These are phyloP conservation scores for Dasyurus viverrinus DNA, from an alignment of 2,113 vertebrate genomes.

Conservation along the genomic window DNA sequence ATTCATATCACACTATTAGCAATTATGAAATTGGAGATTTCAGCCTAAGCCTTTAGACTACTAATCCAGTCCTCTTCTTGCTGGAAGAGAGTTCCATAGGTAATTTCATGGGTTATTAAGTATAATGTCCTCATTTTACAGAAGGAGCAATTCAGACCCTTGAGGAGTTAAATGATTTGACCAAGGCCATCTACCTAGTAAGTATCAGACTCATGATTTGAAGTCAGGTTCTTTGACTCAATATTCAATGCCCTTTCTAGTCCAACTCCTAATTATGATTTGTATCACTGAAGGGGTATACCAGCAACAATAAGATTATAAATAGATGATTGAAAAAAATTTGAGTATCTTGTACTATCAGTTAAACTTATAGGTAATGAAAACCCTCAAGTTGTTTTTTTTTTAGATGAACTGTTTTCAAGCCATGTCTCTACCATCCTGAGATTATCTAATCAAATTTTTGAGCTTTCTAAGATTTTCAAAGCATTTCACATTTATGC, in stretches of 20 bases:
- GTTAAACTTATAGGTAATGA: not conserved
- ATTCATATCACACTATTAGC: not conserved
- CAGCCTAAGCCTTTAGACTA: not conserved
- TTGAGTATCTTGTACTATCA: not conserved
- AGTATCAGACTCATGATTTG: not conserved
- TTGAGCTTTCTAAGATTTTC: not conserved
- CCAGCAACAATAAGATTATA: not conserved
- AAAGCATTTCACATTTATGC: not conserved
- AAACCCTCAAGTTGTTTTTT: not conserved
- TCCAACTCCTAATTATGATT: not conserved
- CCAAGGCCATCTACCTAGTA: not conserved
- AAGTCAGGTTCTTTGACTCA: not conserved
- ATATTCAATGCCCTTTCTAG: not conserved
- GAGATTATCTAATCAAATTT: not conserved
- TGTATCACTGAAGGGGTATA: not conserved
- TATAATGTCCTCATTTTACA: not conserved
- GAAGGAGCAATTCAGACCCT: not conserved
- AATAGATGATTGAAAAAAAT: not conserved
- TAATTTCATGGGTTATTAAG: not conserved
- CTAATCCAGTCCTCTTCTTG: not conserved
- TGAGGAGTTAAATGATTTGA: not conserved
- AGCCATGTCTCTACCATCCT: not conserved
- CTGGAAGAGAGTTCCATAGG: not conserved
- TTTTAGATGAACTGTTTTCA: not conserved
- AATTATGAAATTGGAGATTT: not conserved